Evolutionary conservation across 2,797 vertebrate genomes (phyloP), one percentile per base, ranked within the genome.

Genomic region (Fistularia tabacaria): DNA sequence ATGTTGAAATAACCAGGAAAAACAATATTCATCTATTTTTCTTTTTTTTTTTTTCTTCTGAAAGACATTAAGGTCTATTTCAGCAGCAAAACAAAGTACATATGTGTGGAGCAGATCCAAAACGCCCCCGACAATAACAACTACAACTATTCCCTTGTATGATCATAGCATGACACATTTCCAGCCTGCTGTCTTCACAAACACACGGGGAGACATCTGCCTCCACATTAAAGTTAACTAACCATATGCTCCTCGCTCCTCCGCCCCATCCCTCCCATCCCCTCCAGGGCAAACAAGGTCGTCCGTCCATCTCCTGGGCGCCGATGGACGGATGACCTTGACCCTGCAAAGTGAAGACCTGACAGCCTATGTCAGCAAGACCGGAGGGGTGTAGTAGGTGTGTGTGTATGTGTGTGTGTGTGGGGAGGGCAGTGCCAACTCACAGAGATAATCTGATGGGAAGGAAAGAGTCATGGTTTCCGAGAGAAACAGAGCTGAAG

Each of bases 241-340:
- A 70, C 64, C 83, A 69, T 73, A 70, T 59, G 71, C 59, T 73
- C 59, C 54, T 51, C 51, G 13, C 58, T 55, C 57, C 53, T 44
- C 58, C 55, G 10, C 54, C 13, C 54, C 46, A 9, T 25, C 10
- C 49, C 1, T 11, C 3, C 10, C 49, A 1, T 11, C 3, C 8
- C 15, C 59, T 42, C 64, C 60, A 38, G 25, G 25, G 25, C 25
- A 25, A 25, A 25, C 25, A 25, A 25, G 25, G 25, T 25, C 25
- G 13, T 47, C 65, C 38, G 69, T 72, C 74, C 65, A 59, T 80
- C 70, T 54, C 38, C 42, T 12, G 61, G 49, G 51, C 51, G 56
- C 60, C 74, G 67, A 79, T 65, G 59, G 74, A 83, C 61, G 59
- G 61, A 74, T 69, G 79, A 84, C 83, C 80, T 86, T 79, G 59